Evolutionary conservation across 2,113 vertebrate species (phyloP), one percentile per base, ranked within the genome.

Genomic region (Pelodiscus sinensis): DNA sequence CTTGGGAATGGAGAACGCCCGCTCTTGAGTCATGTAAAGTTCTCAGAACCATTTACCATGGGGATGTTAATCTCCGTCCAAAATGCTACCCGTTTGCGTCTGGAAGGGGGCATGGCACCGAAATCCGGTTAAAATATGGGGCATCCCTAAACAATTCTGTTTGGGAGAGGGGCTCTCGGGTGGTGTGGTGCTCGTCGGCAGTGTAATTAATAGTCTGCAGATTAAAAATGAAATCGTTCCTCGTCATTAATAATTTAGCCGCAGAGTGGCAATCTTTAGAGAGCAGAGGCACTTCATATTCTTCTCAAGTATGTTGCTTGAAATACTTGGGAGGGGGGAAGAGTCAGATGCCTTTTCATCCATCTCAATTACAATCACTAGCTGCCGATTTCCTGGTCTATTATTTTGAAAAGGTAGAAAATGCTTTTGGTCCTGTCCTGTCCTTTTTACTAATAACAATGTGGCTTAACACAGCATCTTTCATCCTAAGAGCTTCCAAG

Each of bases 201-300:
- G 92, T 92, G 96, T 97, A 98, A 97, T 97, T 98, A 98, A 98
- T 97, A 97, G 95, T 97, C 97, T 96, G 96, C 90, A 96, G 94
- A 96, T 98, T 97, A 97, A 97, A 98, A 97, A 97, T 96, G 97
- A 97, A 97, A 97, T 97, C 93, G 94, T 97, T 97, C 86, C 93
- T 25, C 11, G 89, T 85, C 97, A 97, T 98, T 95, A 97, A 97
- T 98, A 97, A 97, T 98, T 96, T 82, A 97, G 91, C 79, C 51
- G 79, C 94, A 77, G 95, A 65, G 90, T 95, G 95, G 94, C 88
- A 84, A 97, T 95, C 96, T 94, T 87, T 0, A 93, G 95, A 97
- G 94, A 95, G 94, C 94, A 2, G 90, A 93, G 54, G 93, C 97
- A 73, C 92, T 96, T 95, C 92, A 78, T 25, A 91, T 96, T 95